Conservation (phyloP, 2,888 invertebrate genomes). For the Rhingia campestris region DNA sequence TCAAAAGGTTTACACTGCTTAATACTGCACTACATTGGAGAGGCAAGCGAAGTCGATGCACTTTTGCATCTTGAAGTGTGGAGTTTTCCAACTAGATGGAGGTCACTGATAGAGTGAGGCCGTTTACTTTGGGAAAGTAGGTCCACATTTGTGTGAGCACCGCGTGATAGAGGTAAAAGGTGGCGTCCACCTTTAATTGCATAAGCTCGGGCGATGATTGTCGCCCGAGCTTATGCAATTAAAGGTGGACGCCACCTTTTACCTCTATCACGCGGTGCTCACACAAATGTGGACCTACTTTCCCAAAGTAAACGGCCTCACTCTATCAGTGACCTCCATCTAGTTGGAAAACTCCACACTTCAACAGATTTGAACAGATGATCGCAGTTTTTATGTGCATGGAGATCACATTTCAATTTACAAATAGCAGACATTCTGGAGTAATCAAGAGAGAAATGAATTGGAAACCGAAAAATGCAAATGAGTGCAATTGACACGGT, state of each 20-base stretch:
- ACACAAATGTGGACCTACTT: too few species aligned
- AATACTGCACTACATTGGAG: conserved; percentile 38
- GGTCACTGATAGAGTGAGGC: conserved; percentile 20
- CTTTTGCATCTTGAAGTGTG: conserved; percentile 38
- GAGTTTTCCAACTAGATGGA: conserved; percentile 14
- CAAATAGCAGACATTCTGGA: conserved; percentile 5
- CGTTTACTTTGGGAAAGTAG: conserved; percentile 33
- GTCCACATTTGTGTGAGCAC: too few species aligned
- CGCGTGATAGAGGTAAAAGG: conserved; percentile 8
- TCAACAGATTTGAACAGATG: conserved; percentile 14
- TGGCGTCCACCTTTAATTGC: conserved; percentile 36
- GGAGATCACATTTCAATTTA: neutral
- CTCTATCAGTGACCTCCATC: conserved; percentile 26
- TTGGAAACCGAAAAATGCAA: conserved; percentile 42
- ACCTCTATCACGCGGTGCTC: too few species aligned
- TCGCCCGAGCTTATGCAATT: conserved; percentile 39
- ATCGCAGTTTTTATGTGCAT: neutral
- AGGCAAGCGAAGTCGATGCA: conserved; percentile 7
- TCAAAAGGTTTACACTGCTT: conserved; percentile 41
- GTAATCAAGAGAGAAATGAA: neutral
- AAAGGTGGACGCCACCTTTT: conserved; percentile 32
- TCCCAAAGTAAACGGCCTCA: conserved; percentile 25
- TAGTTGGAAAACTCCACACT: conserved; percentile 11
- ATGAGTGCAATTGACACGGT: conserved; percentile 46
- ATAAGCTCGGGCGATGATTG: conserved; percentile 21